phyloP scores from a whole-genome alignment of 1,140 invertebrate genomes.

The Hydropsyche tenuis region DNA sequence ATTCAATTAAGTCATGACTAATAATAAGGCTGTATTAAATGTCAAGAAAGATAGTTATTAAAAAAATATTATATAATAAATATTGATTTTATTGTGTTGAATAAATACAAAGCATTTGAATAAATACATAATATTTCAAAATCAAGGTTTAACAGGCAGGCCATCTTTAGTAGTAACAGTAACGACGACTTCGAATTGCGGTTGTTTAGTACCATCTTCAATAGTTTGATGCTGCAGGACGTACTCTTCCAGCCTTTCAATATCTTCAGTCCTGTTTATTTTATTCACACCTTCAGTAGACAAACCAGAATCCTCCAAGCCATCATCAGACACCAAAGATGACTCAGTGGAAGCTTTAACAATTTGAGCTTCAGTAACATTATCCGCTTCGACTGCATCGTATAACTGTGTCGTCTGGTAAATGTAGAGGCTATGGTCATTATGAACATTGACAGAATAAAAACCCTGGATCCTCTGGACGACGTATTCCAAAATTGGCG shows the following conservation, averaged over 20 bases:
- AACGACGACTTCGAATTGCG: conserved; percentile 6
- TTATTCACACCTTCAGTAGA: conserved; percentile 41
- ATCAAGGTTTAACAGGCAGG: no score
- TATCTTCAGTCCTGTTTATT: conserved; percentile 6
- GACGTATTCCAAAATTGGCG: conserved; percentile 67
- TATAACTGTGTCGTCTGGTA: conserved; percentile 11
- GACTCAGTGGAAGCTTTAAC: neutral
- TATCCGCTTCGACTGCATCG: neutral
- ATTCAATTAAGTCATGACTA: no score
- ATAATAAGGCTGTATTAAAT: no score
- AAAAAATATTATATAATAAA: no score
- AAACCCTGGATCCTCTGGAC: conserved; percentile 68
- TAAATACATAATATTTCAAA: neutral
- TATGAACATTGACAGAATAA: conserved; percentile 63
- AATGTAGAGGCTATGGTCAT: conserved; percentile 48
- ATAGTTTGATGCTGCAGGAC: conserved; percentile 23
- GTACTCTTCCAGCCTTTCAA: conserved; percentile 21
- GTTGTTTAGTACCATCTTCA: neutral
- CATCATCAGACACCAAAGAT: neutral
- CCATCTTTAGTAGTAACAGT: neutral
- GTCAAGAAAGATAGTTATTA: no score
- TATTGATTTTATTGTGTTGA: no score
- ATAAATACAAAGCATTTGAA: neutral
- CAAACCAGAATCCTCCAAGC: neutral
- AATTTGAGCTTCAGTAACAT: neutral